Conservation (phyloP, 1,140 invertebrate species). For the Argopecten irradians region DNA sequence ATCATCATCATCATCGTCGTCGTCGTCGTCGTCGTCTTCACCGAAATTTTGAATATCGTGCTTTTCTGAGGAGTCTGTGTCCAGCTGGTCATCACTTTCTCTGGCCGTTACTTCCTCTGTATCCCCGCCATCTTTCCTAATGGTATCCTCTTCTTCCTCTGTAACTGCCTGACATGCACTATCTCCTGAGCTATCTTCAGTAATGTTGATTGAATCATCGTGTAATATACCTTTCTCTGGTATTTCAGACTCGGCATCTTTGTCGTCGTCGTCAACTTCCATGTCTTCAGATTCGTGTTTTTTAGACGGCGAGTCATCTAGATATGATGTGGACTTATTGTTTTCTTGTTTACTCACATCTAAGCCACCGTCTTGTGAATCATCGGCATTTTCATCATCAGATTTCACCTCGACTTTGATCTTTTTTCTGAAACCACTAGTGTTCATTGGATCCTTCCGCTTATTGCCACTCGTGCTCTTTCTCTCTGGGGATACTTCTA, state of each 20-base stretch:
- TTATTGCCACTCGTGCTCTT: neutral
- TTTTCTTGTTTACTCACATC: neutral
- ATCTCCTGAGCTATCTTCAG: neutral
- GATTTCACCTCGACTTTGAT: neutral
- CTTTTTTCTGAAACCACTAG: neutral
- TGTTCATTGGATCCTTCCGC: neutral
- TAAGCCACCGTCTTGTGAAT: neutral
- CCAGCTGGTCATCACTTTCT: no score
- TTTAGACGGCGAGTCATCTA: neutral
- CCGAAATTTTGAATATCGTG: neutral
- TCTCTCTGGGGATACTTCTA: neutral
- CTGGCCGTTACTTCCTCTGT: no score
- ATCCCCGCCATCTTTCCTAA: no score
- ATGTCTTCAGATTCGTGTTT: neutral
- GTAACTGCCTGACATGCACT: no score
- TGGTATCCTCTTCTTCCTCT: no score
- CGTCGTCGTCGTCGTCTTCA: neutral
- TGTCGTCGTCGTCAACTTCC: neutral
- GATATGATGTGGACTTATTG: neutral
- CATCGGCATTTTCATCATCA: neutral
- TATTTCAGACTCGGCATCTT: neutral
- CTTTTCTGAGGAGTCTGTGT: no score
- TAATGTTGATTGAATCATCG: neutral
- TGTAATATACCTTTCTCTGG: neutral
- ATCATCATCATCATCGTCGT: neutral